Percentiles rank a stretch among this genome's conserved stretches.
Evolutionary conservation across 2,888 invertebrate species (phyloP).

Genomic region (Nomada flava): DNA sequence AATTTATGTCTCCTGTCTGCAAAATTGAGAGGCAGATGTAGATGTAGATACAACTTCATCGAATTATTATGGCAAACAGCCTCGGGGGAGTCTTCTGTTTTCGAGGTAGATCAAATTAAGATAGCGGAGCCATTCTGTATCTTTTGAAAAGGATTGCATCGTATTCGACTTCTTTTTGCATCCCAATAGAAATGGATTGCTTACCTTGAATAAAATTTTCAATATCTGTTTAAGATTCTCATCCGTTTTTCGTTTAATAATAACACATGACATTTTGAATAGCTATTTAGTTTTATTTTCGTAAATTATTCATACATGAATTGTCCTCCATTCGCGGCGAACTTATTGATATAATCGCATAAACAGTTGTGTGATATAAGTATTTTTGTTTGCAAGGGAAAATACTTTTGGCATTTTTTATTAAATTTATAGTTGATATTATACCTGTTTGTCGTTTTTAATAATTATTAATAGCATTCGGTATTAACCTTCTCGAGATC

Average conservation of each 20-base stretch:
- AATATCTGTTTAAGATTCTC: not conserved
- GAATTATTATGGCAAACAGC: conserved; percentile 35
- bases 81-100: conserved; percentile 15
- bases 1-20: not conserved
- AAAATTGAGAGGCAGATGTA: conserved; percentile 4
- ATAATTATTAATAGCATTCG: not conserved
- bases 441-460: not conserved
- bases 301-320: no score
- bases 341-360: no score
- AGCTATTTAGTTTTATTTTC: no score
- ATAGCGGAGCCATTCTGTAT: conserved; percentile 1
- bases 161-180: not conserved
- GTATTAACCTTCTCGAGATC: conserved; percentile 3
- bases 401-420: not conserved
- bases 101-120: conserved; percentile 23
- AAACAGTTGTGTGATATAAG: not conserved
- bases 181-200: no score
- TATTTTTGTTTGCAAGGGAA: not conserved
- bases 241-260: not conserved
- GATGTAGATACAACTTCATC: conserved; percentile 6
- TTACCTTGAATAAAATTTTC: not conserved
- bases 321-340: no score
- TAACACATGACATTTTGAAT: not conserved
- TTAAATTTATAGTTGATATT: not conserved
- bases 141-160: not conserved